Base-by-base conservation (phyloP, 2,888 invertebrate species). In the Dynastes maya region DNA sequence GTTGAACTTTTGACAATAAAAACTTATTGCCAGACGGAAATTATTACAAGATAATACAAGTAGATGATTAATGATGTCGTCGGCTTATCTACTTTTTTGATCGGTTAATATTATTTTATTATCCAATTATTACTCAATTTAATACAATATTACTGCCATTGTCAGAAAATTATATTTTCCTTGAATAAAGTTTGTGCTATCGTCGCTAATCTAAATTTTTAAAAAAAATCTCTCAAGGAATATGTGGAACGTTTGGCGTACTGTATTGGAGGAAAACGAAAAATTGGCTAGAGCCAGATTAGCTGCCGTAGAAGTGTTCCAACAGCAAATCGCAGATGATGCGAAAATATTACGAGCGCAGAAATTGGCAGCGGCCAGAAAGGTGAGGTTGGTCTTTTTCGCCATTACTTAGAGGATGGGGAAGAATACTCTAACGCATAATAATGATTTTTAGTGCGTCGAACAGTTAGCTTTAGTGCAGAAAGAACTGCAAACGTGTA, bases 241-340 rank as follows among this genome's bases (percentile, higher is more conserved):
- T 87, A 96, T 98, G 93, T 97, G 97, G 95, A 96, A 96, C 86
- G 97, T 98, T n/a, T 98, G 98, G 98, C 92, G 97, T 82, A 96
- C 96, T 0, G 96, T 98, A 2, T 90, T 98, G 84, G 98, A 98
- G 87, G 98, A 98, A 89, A 97, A 97, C 86, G 98, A 98, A 87
- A 96, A 97, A 88, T 89, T 98, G 83, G 97, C 97, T 13, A 93
- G 96, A 81, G 96, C 97, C 22, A 91, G 97, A 67, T 90, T 98
- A 76, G 97, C 97, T 0, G 98, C 98, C 0, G 96, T 98, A 51
- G 98, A 98, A 89, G 95, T 97, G 27, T 98, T 97, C 88, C 96
- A 97, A 87, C 96, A 97, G 89, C 96, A 97, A 89, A 97, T 98
- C 81, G 96, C 96, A 0, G 98, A 98, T 87, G 97, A 97, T 85